Evolutionary conservation across 2,113 vertebrate species (phyloP), one percentile per base, ranked within the genome.

Genomic region (Columba janthina): DNA sequence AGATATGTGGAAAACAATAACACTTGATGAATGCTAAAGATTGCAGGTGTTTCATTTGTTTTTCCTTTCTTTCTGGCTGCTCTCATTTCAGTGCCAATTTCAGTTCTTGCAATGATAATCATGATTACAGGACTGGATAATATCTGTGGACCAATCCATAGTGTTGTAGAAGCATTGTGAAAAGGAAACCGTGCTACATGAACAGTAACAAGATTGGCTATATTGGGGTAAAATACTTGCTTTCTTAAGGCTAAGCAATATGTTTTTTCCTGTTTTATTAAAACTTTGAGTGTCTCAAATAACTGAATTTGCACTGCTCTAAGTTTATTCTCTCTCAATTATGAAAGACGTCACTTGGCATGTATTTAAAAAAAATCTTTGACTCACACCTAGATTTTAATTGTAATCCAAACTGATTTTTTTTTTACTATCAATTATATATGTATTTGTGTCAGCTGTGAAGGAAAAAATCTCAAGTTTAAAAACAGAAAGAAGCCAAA

Each of bases 341-440:
- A 21, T 32, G 60, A 56, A 64, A 69, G 4, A 29, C 1, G n/a
- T 28, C 1, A 1, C 13, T 6, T 48, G 5, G 6, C 3, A 20
- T 50, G 74, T 58, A 26, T 72, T 71, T 71, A 18, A 44, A 58
- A 78, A 32, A 48, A 31, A 14, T 28, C 4, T 58, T 80, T 80
- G n/a, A 56, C 3, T 1, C 3, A 56, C 10, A 28, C 1, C 2
- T 66, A 32, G 4, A 3, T 71, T 88, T 83, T 75, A 51, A 1
- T 22, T 70, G 31, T 5, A 28, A 36, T 22, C 8, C 5, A 79
- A 86, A 11, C 2, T 22, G 48, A 16, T 18, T 44, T 50, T 7
- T 29, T 70, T 65, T 65, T 34, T 44, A 11, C 8, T 38, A 6
- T 36, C 53, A 70, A 24, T 78, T 60, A 34, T 26, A 1, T 14